Evolutionary conservation across 1,140 invertebrate genomes (phyloP), one percentile per base, ranked within the genome.

Genomic region (Drosophila nikananu): DNA sequence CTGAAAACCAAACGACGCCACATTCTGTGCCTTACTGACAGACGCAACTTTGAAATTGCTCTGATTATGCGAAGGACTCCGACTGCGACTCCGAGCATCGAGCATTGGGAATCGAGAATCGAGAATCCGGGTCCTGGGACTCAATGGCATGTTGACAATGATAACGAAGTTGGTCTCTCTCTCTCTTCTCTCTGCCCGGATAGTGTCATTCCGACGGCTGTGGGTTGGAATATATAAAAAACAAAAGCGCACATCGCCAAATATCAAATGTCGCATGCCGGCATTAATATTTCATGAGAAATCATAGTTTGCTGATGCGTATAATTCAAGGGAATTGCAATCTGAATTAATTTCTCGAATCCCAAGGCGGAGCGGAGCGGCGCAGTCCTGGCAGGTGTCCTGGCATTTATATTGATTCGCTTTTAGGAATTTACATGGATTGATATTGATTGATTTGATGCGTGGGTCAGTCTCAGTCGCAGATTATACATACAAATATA

Each of bases 241-340:
- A 80, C 67, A 75, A 77, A 87, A 83, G 62, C 76, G 46, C 51
- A 73, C 62, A 73, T 79, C 41, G 51, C 64, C 80, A 84, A 84
- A 87, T 87, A 81, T 87, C 84, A 89, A 87, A 86, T 87, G 84
- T 89, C 84, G 84, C 84, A 87, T 87, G 84, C 80, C 62, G 81
- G 57, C 86, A 89, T 89, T 89, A 89, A 89, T 90, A 89, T 89
- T 89, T 89, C 86, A 89, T 89, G 86, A 90, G 86, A 89, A 89
- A 91, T 89, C 86, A 89, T 90, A 90, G 86, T 90, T 90, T 89
- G 86, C 70, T 90, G 86, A 89, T 89, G 86, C 86, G 86, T 89
- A 89, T 90, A 89, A 89, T 89, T 89, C 86, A 89, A 86, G 86
- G 83, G 86, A 90, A 90, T 90, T 86, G 86, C 86, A 89, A 90